A percentile compares a stretch with the other conserved stretches of the same genome.
Evolutionary conservation across 2,113 vertebrate species (phyloP).

Genomic region (Phylloscopus whistleri): DNA sequence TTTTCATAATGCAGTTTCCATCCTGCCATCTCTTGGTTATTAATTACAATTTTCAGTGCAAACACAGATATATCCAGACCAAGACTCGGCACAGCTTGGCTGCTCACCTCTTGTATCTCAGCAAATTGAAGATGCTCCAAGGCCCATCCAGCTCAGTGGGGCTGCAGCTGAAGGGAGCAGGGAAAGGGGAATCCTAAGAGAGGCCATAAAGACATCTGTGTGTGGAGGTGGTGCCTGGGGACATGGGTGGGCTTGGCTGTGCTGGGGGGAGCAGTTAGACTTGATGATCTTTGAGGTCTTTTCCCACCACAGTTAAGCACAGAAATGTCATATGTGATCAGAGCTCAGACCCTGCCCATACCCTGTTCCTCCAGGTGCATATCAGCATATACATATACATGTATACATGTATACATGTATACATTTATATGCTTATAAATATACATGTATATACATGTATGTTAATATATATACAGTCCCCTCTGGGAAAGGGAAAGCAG

Average conservation of each 20-base stretch:
- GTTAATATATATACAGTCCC: too few relatives aligned
- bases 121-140: background rate
- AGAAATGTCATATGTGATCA: background rate
- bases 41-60: background rate
- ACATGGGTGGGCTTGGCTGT: background rate
- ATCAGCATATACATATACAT: too few relatives aligned
- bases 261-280: background rate
- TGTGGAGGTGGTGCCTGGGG: background rate
- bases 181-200: background rate
- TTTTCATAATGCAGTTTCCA: background rate
- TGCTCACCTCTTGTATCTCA: background rate
- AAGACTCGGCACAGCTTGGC: background rate
- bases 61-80: background rate
- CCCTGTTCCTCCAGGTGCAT: background rate
- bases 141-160: background rate
- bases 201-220: rapidly evolving
- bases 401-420: too few relatives aligned
- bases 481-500: background rate
- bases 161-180: background rate
- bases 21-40: background rate
- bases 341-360: background rate
- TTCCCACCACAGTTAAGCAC: background rate
- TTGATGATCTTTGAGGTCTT: background rate
- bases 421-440: too few relatives aligned
- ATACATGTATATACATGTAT: too few relatives aligned